A percentile compares a stretch with the other conserved stretches of the same genome.
Conservation (phyloP, 2,113 vertebrate species). For the Boleophthalmus pectinirostris region DNA sequence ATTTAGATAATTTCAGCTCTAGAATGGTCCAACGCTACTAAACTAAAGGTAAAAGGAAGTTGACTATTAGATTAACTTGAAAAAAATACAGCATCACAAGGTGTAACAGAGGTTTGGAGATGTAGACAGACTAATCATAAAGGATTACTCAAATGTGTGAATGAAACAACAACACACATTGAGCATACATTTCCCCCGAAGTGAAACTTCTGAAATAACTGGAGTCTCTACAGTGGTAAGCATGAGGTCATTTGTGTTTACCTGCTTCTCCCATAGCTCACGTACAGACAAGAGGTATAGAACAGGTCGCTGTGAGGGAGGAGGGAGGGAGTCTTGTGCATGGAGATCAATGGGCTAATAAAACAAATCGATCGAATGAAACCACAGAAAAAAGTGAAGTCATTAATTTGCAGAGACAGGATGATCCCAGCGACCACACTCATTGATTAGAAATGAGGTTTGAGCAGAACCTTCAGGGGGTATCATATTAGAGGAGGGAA, state of each 20-base stretch:
- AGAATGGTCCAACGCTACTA: too few relatives aligned
- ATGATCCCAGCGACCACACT: slow-evolving; percentile 75
- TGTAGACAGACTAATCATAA: too few relatives aligned
- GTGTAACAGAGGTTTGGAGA: too few relatives aligned
- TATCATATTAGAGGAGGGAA: slow-evolving; percentile 76
- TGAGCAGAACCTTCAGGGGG: slow-evolving; percentile 72
- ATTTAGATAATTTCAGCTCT: too few relatives aligned
- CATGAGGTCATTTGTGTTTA: slow-evolving; percentile 7
- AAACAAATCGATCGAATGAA: slow-evolving; percentile 79
- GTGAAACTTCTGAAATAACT: background rate
- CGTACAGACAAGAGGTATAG: slow-evolving; percentile 61
- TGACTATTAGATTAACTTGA: too few relatives aligned
- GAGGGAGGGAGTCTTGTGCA: slow-evolving; percentile 20
- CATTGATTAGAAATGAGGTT: slow-evolving; percentile 78
- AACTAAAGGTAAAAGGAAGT: too few relatives aligned
- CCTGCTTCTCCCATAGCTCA: slow-evolving; percentile 38
- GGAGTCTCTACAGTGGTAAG: background rate
- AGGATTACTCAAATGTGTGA: too few relatives aligned
- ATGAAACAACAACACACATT: background rate
- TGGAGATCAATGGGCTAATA: slow-evolving; percentile 78
- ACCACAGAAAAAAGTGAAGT: slow-evolving; percentile 80
- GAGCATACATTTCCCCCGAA: background rate
- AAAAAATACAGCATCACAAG: too few relatives aligned
- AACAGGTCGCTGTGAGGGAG: slow-evolving; percentile 9
- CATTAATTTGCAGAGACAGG: slow-evolving; percentile 81